phyloP scores from a whole-genome alignment of 2,888 invertebrate species.

The Ceriagrion tenellum region DNA sequence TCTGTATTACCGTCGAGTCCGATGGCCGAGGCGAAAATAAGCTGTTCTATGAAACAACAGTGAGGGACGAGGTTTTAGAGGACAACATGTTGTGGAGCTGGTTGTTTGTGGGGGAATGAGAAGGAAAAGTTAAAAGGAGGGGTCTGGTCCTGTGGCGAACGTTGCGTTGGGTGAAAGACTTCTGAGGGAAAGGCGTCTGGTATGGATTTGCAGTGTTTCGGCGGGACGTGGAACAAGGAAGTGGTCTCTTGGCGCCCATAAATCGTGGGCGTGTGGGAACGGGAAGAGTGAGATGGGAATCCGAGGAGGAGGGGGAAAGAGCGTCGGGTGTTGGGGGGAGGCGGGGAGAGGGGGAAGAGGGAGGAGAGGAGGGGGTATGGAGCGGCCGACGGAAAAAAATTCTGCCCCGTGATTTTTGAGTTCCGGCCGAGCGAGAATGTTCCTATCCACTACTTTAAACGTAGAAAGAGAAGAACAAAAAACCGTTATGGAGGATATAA shows the following conservation, averaged over 20 bases:
- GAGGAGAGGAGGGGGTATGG: background rate
- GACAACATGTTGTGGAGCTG: background rate
- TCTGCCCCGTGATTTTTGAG: background rate
- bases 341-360: background rate
- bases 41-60: background rate
- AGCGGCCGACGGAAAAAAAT: background rate
- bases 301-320: background rate
- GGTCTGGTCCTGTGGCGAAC: background rate
- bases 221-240: background rate
- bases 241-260: background rate
- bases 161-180: background rate
- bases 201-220: background rate
- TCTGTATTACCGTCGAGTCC: background rate
- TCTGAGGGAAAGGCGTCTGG: constrained; percentile 2
- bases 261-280: background rate
- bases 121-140: background rate
- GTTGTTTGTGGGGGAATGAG: background rate
- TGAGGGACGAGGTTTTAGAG: background rate
- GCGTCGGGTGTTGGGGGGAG: background rate
- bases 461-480: background rate
- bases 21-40: background rate
- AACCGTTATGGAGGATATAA: background rate
- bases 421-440: background rate
- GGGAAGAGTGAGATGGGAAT: background rate
- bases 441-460: background rate